These are phyloP conservation scores for Ectemnius lituratus DNA, from an alignment of 2,888 invertebrate genomes.

Conservation along the genomic window DNA sequence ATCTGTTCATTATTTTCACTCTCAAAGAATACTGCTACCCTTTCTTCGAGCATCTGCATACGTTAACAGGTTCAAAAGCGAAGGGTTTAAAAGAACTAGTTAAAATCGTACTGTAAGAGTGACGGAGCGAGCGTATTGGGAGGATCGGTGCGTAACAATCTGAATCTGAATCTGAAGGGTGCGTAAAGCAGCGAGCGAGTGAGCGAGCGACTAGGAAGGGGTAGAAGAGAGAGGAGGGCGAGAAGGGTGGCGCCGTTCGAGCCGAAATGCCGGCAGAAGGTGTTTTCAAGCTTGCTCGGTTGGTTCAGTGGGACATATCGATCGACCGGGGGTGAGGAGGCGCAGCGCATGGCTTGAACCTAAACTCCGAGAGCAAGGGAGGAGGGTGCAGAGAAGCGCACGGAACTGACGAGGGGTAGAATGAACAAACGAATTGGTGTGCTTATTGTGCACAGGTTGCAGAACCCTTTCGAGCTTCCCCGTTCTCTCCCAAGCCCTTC, in stretches of 20 bases:
- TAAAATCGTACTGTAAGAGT: too few species aligned
- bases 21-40: too few species aligned
- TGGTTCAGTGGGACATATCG: slow-evolving; percentile 66
- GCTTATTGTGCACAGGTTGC: slow-evolving; percentile 10
- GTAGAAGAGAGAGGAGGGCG: background rate
- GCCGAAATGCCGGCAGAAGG: slow-evolving; percentile 10
- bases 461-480: background rate
- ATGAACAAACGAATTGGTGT: background rate
- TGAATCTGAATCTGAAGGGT: background rate
- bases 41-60: too few species aligned
- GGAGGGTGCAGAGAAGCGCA: slow-evolving; percentile 4
- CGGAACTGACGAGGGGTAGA: slow-evolving; percentile 1
- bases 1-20: too few species aligned
- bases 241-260: background rate
- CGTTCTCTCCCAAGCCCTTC: too few species aligned
- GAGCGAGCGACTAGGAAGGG: background rate
- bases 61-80: too few species aligned
- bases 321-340: slow-evolving; percentile 39
- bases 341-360: background rate
- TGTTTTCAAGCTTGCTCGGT: slow-evolving; percentile 51
- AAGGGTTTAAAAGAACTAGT: too few species aligned
- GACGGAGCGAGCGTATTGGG: too few species aligned
- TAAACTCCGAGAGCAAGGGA: background rate
- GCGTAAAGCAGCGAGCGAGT: background rate
- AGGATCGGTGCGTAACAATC: background rate